These are phyloP conservation scores for Nothobranchius furzeri DNA, from an alignment of 2,113 vertebrate genomes.

Conservation along the genomic window DNA sequence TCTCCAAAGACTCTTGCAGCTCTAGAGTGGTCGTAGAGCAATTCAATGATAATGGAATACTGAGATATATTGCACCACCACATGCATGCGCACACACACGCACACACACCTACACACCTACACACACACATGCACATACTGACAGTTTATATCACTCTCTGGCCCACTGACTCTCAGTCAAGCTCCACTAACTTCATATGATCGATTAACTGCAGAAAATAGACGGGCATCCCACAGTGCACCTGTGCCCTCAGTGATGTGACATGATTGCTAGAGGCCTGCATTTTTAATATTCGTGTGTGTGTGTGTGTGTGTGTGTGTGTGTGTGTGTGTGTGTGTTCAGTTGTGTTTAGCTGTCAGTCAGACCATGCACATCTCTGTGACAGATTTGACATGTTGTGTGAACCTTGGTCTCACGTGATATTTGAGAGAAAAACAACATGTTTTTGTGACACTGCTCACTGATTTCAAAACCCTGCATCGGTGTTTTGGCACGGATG, in stretches of 20 bases:
- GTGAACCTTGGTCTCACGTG: neutral
- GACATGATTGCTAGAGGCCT: slow-evolving; percentile 33
- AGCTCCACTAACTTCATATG: slow-evolving; percentile 61
- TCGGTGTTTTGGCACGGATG: slow-evolving; percentile 30
- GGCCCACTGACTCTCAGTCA: slow-evolving; percentile 58
- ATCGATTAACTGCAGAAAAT: slow-evolving; percentile 74
- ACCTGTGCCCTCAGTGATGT: slow-evolving; percentile 62
- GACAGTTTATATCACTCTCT: slow-evolving; percentile 47
- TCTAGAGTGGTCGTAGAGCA: slow-evolving; percentile 32
- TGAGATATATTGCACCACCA: slow-evolving; percentile 39
- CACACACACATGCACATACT: slow-evolving; percentile 18
- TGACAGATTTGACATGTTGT: slow-evolving; percentile 47
- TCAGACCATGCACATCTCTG: slow-evolving; percentile 34
- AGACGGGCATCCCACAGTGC: slow-evolving; percentile 60
- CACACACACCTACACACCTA: slow-evolving; percentile 11
- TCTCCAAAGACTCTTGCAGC: slow-evolving; percentile 49
- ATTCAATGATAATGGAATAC: slow-evolving; percentile 54
- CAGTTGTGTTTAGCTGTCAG: slow-evolving; percentile 18
- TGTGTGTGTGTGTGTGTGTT: neutral
- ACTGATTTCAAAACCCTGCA: slow-evolving; percentile 22
- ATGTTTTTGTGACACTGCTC: slow-evolving; percentile 1
- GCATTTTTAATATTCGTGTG: neutral
- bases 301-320: neutral
- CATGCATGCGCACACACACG: slow-evolving; percentile 15
- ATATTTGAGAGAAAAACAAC: neutral